A percentile compares a stretch with the other conserved stretches of the same genome.
Evolutionary conservation across 2,888 invertebrate genomes (phyloP).

Genomic region (Aleiodes leptofemur): DNA sequence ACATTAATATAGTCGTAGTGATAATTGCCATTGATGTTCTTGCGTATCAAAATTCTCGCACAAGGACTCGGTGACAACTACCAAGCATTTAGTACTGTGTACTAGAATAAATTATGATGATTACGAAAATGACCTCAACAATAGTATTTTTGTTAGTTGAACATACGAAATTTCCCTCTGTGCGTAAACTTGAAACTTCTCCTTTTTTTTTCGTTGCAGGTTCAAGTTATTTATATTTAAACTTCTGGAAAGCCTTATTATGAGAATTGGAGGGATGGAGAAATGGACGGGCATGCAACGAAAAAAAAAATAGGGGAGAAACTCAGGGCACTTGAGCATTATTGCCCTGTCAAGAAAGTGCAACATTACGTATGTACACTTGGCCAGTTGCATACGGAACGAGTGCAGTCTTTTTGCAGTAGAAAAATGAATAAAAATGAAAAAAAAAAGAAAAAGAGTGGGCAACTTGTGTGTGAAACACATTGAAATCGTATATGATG

Average conservation of each 20-base stretch:
- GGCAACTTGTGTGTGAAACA: slow-evolving; percentile 15
- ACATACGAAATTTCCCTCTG: no score
- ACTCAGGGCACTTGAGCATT: slow-evolving; percentile 8
- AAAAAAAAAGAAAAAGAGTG: not conserved
- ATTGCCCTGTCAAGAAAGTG: slow-evolving; percentile 33
- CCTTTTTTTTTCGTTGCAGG: no score
- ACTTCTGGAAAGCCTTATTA: not conserved
- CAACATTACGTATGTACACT: slow-evolving; percentile 25
- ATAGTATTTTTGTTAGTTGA: no score
- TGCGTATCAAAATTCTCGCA: no score
- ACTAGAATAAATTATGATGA: no score
- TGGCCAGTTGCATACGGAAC: not conserved
- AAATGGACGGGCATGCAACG: slow-evolving; percentile 6
- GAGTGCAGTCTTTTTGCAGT: slow-evolving; percentile 13
- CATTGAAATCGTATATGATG: slow-evolving; percentile 23
- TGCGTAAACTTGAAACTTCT: no score
- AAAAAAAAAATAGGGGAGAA: slow-evolving; percentile 4
- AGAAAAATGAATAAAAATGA: no score
- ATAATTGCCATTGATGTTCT: no score
- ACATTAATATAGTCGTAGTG: no score
- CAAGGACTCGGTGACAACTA: no score
- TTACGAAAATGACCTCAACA: no score
- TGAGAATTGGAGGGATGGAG: not conserved
- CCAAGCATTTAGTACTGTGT: no score
- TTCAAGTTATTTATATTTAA: not conserved